phyloP scores from a whole-genome alignment of 2,888 invertebrate species.

The Byasa hedistus region DNA sequence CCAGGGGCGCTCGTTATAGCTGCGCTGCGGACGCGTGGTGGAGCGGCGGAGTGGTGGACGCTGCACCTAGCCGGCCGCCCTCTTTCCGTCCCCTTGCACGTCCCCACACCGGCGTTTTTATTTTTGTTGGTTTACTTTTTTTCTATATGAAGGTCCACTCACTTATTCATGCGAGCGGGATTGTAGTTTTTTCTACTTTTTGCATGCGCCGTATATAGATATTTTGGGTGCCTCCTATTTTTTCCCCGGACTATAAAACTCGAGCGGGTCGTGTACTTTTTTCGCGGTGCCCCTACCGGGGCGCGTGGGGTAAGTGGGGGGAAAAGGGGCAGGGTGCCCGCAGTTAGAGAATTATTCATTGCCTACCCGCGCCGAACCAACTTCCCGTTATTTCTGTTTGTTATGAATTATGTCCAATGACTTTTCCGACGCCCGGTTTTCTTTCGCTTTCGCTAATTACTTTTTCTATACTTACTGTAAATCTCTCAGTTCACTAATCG shows the following conservation, averaged over 20 bases:
- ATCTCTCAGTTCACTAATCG: slow-evolving; percentile 50
- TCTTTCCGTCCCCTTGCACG: slow-evolving; percentile 44
- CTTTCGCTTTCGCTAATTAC: slow-evolving; percentile 77
- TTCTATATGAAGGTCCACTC: slow-evolving; percentile 75
- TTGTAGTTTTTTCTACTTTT: slow-evolving; percentile 73
- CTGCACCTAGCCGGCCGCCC: slow-evolving; percentile 34
- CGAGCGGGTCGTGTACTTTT: slow-evolving; percentile 74
- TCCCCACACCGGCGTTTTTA: slow-evolving; percentile 48
- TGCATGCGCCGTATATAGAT: slow-evolving; percentile 74
- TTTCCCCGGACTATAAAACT: slow-evolving; percentile 76
- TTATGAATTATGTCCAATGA: slow-evolving; percentile 79
- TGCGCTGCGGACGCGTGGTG: slow-evolving; percentile 26
- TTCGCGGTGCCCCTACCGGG: slow-evolving; percentile 66
- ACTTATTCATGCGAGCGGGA: slow-evolving; percentile 77
- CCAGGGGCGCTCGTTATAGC: slow-evolving; percentile 29
- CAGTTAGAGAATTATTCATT: slow-evolving; percentile 80
- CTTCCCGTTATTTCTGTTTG: slow-evolving; percentile 79
- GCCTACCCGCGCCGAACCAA: slow-evolving; percentile 77
- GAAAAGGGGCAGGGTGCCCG: slow-evolving; percentile 63
- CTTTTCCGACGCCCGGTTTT: slow-evolving; percentile 72
- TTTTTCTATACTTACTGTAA: slow-evolving; percentile 72
- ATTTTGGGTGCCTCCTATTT: slow-evolving; percentile 77
- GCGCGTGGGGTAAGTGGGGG: slow-evolving; percentile 34
- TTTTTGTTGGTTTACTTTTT: slow-evolving; percentile 66
- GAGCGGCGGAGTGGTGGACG: slow-evolving; percentile 31